phyloP scores from a whole-genome alignment of 2,113 vertebrate species.

The Brachypteracias leptosomus region DNA sequence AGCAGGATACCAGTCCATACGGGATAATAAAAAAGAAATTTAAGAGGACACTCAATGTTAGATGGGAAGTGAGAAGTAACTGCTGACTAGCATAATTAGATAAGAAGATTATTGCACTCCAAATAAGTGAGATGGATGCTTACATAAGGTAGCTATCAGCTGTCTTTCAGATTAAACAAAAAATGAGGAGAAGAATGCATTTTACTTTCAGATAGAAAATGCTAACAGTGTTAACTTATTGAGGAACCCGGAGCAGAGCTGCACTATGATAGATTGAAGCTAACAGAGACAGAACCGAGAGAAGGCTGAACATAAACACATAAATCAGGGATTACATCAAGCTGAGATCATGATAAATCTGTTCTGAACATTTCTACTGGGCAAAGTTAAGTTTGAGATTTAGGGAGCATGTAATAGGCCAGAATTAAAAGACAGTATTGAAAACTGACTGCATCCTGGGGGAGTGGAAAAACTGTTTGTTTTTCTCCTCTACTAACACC shows the following conservation, averaged over 20 bases:
- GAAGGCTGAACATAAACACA: constrained; percentile 52
- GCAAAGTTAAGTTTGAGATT: constrained; percentile 50
- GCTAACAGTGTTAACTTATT: not conserved
- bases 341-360: constrained; percentile 67
- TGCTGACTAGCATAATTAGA: not conserved
- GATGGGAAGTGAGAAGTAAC: not conserved
- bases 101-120: not conserved
- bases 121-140: not conserved
- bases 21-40: not conserved
- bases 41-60: not conserved
- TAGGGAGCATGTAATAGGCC: not conserved
- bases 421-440: constrained; percentile 63
- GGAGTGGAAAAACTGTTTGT: not conserved
- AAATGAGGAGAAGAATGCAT: not conserved
- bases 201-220: constrained; percentile 5
- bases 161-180: not conserved
- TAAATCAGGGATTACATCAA: constrained; percentile 69
- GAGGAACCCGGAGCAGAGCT: constrained; percentile 6
- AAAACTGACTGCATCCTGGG: constrained; percentile 1
- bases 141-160: not conserved
- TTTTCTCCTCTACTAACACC: not conserved
- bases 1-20: rapidly evolving
- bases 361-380: constrained; percentile 47
- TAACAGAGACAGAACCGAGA: constrained; percentile 49
- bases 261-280: constrained; percentile 50